Conservation (phyloP, 1,140 invertebrate genomes). For the Lordiphosa mommai region DNA sequence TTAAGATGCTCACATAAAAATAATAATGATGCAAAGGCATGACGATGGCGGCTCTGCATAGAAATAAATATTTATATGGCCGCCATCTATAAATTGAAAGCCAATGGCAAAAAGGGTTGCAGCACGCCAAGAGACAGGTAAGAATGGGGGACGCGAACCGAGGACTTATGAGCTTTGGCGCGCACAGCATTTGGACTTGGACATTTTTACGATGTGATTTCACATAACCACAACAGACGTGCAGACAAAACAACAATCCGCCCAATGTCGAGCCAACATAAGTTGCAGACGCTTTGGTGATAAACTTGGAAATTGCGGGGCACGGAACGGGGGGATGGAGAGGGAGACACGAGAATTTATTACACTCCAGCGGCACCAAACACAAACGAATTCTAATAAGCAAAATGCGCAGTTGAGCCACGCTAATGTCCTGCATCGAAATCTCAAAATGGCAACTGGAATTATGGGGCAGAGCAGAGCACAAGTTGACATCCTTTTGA, state of each 20-base stretch:
- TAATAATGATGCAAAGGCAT: slow-evolving; percentile 74
- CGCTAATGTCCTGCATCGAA: slow-evolving; percentile 61
- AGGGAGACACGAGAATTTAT: slow-evolving; percentile 57
- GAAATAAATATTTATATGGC: slow-evolving; percentile 79
- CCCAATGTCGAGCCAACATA: slow-evolving; percentile 25
- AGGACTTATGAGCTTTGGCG: slow-evolving; percentile 75
- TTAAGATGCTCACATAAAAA: slow-evolving; percentile 72
- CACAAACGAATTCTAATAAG: slow-evolving; percentile 65
- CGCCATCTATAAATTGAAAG: slow-evolving; percentile 74
- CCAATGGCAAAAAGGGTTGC: slow-evolving; percentile 53
- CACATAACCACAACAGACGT: slow-evolving; percentile 75
- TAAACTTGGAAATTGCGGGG: slow-evolving; percentile 71
- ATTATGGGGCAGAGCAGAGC: slow-evolving; percentile 10
- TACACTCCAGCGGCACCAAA: slow-evolving; percentile 67
- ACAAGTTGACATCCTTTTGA: slow-evolving; percentile 11
- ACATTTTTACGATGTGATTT: slow-evolving; percentile 79
- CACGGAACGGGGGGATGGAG: slow-evolving; percentile 6
- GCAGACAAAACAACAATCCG: slow-evolving; percentile 43
- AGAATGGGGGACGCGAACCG: slow-evolving; percentile 25
- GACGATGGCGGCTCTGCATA: slow-evolving; percentile 55
- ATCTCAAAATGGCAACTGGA: slow-evolving; percentile 48
- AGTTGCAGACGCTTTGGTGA: slow-evolving; percentile 73
- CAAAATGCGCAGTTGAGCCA: slow-evolving; percentile 59
- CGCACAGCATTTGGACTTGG: slow-evolving; percentile 66
- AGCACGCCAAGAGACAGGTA: slow-evolving; percentile 48